A percentile compares a stretch with the other conserved stretches of the same genome.
phyloP scores from a whole-genome alignment of 2,797 vertebrate genomes.

The Glossophaga mutica region DNA sequence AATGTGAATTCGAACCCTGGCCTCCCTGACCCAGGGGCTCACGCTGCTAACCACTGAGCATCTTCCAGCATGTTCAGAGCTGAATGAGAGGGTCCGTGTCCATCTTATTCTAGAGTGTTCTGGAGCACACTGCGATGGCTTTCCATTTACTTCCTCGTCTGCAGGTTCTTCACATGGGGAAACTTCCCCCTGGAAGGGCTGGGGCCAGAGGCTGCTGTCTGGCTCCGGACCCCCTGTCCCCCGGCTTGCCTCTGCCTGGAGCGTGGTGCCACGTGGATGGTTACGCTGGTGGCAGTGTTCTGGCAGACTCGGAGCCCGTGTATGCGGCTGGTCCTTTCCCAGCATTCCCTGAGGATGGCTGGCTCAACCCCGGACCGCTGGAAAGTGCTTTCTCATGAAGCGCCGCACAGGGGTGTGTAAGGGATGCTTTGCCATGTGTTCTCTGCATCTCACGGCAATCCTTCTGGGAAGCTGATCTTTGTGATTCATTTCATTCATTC shows the following conservation, averaged over 20 bases:
- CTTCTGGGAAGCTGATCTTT: background rate
- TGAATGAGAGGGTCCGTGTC: background rate
- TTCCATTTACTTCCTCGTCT: background rate
- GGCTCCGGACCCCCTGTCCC: no score
- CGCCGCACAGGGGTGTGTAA: no score
- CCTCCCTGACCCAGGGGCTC: background rate
- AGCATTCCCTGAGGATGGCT: background rate
- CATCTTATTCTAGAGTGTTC: background rate
- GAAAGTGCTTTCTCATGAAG: background rate
- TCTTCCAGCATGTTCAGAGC: background rate
- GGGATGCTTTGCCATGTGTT: background rate
- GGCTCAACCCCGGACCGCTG: background rate
- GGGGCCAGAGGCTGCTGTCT: fast-evolving
- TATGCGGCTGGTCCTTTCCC: background rate
- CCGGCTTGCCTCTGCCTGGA: background rate
- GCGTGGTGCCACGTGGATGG: fast-evolving
- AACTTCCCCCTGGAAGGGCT: background rate
- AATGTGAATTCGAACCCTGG: background rate
- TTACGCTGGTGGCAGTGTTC: no score
- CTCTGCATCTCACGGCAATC: background rate
- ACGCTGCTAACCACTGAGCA: background rate
- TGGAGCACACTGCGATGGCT: background rate
- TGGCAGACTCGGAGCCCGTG: fast-evolving
- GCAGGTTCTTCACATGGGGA: no score
- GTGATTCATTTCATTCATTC: background rate